Evolutionary conservation across 2,797 vertebrate species (phyloP), one percentile per base, ranked within the genome.

Genomic region (Mormyrus hasselquistii): DNA sequence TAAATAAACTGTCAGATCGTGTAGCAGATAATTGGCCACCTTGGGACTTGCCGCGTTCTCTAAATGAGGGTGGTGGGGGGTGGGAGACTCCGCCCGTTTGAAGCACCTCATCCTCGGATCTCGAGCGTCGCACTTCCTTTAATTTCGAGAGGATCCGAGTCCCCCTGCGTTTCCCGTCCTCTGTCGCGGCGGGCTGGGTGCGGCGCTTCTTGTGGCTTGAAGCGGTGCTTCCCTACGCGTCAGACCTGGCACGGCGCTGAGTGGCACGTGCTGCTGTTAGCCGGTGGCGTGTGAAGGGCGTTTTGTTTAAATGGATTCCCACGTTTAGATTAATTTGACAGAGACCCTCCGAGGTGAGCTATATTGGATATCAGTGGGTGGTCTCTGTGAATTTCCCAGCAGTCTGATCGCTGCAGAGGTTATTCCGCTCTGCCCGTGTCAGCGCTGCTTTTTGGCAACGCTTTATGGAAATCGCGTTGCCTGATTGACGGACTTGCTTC

Each of bases 1-100:
- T 88, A 59, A 57, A 82, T 90, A 87, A 52, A 90, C 90, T 47
- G 47, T 34, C 29, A 38, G 41, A 79, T 34, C 49, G 52, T 87
- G 83, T 87, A 84, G 88, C 44, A 85, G 69, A 87, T 90, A 85
- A 89, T 89, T 89, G 86, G 57, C 84, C n/a, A 41, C 85, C 89
- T 19, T 41, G 85, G 85, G 89, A 89, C 85, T 47, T n/a, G n/a
- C 76, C 65, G 76, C 38, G 22, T 79, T 44, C 89, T 82, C 52
- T 89, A 49, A 87, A 87, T 87, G 49, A 50, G 86, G 49, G 19
- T 82, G 19, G 53, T 57, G 7, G 79, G 9, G 7, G 34, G n/a
- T 22, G 5, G 16, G 88, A 34, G 25, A 44, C 65, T 7, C 34
- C 22, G 38, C 29, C 59, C 41, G 22, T 86, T 86, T 89, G 59